Percentiles rank a stretch among this genome's conserved stretches.
phyloP scores from a whole-genome alignment of 1,140 invertebrate species.

The Acyrthosiphon pisum region DNA sequence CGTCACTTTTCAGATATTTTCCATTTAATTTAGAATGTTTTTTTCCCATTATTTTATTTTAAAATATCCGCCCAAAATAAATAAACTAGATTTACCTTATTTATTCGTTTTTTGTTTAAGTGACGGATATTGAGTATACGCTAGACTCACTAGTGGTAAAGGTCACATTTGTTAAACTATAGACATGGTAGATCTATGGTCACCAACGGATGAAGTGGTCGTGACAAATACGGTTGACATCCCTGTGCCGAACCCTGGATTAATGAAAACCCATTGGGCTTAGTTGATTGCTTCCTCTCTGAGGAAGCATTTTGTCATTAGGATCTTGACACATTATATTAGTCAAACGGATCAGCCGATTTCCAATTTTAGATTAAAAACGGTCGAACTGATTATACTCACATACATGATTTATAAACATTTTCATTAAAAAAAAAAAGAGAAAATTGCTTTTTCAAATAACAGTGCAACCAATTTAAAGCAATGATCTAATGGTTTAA shows the following conservation, averaged over 20 bases:
- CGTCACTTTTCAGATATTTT: background rate
- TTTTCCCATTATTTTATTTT: background rate
- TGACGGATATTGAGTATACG: conserved; percentile 47
- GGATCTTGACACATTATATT: conserved; percentile 54
- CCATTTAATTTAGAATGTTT: conserved; percentile 28
- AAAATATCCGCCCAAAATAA: background rate
- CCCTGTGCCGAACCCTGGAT: conserved; percentile 42
- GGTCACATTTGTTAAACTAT: conserved; percentile 49
- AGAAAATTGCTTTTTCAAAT: conserved; percentile 29
- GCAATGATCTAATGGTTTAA: background rate
- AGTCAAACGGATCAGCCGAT: conserved; percentile 54
- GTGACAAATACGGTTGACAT: conserved; percentile 57
- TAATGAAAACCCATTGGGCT: conserved; percentile 55
- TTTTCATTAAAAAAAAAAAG: conserved; percentile 20
- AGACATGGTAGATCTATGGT: conserved; percentile 2
- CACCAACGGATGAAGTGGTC: conserved; percentile 33
- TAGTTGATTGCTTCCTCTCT: conserved; percentile 52
- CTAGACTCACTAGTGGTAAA: conserved; percentile 21
- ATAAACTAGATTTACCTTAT: conserved; percentile 40
- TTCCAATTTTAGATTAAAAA: conserved; percentile 54
- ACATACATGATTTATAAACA: conserved; percentile 37
- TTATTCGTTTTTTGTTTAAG: conserved; percentile 34
- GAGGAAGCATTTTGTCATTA: conserved; percentile 52
- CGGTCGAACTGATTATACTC: conserved; percentile 33
- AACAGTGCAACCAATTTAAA: background rate